phyloP scores from a whole-genome alignment of 2,113 vertebrate species.

The Entelurus aequoreus region DNA sequence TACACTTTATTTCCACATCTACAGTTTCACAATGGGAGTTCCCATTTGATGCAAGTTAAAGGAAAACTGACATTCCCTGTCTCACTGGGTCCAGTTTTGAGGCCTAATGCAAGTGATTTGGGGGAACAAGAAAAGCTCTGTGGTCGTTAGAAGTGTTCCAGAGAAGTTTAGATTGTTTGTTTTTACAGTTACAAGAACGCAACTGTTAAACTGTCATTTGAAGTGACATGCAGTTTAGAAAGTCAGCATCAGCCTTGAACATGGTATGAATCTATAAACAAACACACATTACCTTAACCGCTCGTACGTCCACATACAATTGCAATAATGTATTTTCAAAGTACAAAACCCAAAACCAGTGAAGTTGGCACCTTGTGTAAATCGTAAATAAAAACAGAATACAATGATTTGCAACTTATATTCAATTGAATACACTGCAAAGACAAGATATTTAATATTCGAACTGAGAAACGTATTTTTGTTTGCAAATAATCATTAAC shows the following conservation, averaged over 20 bases:
- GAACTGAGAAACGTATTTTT: too few relatives aligned
- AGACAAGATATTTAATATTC: too few relatives aligned
- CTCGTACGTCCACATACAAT: not conserved
- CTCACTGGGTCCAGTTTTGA: conserved; percentile 20
- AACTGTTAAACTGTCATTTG: conserved; percentile 61
- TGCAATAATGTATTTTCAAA: not conserved
- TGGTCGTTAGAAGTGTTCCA: conserved; percentile 51
- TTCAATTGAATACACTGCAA: too few relatives aligned
- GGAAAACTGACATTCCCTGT: conserved; percentile 1
- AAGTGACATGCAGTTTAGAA: conserved; percentile 56
- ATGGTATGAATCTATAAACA: conserved; percentile 24
- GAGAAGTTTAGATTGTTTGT: conserved; percentile 65
- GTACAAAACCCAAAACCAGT: too few relatives aligned
- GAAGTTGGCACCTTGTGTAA: too few relatives aligned
- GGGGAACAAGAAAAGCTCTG: conserved; percentile 40
- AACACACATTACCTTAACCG: conserved; percentile 14
- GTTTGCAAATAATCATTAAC: too few relatives aligned
- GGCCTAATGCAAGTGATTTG: conserved; percentile 71
- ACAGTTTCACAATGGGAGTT: not conserved
- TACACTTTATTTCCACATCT: not conserved
- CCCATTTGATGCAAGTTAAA: conserved; percentile 15
- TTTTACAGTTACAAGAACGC: conserved; percentile 65
- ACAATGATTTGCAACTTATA: too few relatives aligned
- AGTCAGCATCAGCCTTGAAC: conserved; percentile 39
- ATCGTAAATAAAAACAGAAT: too few relatives aligned